phyloP scores from a whole-genome alignment of 2,797 vertebrate species.

The Myotis vivesi region DNA sequence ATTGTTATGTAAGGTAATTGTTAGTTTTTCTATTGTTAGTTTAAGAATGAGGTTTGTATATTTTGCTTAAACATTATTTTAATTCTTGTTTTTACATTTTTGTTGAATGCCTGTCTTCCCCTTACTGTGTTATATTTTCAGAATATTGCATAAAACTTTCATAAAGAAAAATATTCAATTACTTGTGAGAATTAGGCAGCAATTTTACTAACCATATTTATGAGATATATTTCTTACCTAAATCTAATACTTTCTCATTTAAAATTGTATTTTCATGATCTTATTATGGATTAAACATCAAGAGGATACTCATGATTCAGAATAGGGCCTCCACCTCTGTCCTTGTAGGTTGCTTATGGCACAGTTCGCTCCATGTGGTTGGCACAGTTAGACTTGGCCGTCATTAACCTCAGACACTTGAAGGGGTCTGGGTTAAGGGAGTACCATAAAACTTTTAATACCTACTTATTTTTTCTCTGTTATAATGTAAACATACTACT shows the following conservation, averaged over 20 bases:
- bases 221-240: background rate
- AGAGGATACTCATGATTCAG: background rate
- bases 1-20: background rate
- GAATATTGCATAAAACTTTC: background rate
- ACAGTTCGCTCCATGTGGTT: background rate
- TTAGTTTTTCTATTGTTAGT: background rate
- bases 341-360: background rate
- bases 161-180: background rate
- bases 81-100: background rate
- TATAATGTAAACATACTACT: background rate
- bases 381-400: background rate
- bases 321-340: background rate
- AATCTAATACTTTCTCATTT: background rate
- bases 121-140: background rate
- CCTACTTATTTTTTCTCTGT: background rate
- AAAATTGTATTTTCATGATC: background rate
- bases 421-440: background rate
- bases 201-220: background rate
- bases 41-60: background rate
- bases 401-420: background rate
- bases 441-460: background rate
- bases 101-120: background rate
- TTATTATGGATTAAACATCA: background rate
- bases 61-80: background rate
- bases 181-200: background rate